Conservation (phyloP, 1,140 invertebrate species). For the Cherax quadricarinatus region DNA sequence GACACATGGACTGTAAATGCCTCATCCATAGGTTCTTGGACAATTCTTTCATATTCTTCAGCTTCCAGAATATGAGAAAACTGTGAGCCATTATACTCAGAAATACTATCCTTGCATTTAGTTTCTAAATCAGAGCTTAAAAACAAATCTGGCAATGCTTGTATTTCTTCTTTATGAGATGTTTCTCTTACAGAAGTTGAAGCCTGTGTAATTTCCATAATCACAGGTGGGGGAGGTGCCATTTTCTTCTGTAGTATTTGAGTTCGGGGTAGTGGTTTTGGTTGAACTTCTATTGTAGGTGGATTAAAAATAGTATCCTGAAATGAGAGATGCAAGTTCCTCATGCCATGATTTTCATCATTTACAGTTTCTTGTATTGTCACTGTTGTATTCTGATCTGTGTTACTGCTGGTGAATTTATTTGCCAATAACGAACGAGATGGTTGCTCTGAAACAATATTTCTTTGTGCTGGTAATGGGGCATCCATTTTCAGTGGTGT, state of each 20-base stretch:
- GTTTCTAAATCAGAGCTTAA: neutral
- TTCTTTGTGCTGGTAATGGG: neutral
- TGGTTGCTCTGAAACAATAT: neutral
- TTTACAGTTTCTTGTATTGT: neutral
- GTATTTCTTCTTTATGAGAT: neutral
- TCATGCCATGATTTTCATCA: neutral
- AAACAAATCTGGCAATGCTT: neutral
- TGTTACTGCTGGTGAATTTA: neutral
- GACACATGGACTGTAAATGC: constrained; percentile 23
- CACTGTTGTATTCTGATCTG: neutral
- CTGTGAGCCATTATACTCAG: neutral
- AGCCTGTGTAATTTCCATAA: neutral
- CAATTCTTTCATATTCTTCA: neutral
- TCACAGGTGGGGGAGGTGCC: neutral
- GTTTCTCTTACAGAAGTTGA: neutral
- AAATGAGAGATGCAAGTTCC: neutral
- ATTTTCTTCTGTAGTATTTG: neutral
- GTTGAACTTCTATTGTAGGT: neutral
- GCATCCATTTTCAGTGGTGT: neutral
- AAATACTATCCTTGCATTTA: neutral
- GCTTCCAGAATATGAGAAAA: neutral
- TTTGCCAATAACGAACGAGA: neutral
- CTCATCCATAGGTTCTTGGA: constrained; percentile 14
- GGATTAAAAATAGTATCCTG: neutral
- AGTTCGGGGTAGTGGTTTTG: neutral